Evolutionary conservation across 2,888 invertebrate genomes (phyloP).

Genomic region (Drosophila anomalata): DNA sequence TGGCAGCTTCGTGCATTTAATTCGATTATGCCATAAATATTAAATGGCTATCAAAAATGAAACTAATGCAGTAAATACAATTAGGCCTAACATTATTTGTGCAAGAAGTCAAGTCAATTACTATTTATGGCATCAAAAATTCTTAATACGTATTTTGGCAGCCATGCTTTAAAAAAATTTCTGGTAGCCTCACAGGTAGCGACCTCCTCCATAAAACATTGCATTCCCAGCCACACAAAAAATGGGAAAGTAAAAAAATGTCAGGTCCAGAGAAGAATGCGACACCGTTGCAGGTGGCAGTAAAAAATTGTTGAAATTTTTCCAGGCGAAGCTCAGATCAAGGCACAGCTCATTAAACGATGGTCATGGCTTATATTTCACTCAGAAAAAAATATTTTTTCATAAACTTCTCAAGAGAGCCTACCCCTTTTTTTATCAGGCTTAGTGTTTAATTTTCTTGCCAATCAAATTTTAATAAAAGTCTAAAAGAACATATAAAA

Average conservation of each 20-base stretch:
- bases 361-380: constrained; percentile 49
- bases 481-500: too few relatives aligned
- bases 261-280: constrained; percentile 52
- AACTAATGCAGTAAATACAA: background rate
- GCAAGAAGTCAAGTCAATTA: constrained; percentile 19
- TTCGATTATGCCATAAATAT: constrained; percentile 28
- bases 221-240: constrained; percentile 22
- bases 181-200: background rate
- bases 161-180: background rate
- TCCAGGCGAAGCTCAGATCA: constrained; percentile 33
- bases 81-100: constrained; percentile 8
- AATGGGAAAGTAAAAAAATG: constrained; percentile 46
- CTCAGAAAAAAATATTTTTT: background rate
- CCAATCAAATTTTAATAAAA: too few relatives aligned
- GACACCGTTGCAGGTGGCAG: constrained; percentile 73
- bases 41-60: background rate
- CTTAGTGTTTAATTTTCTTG: too few relatives aligned
- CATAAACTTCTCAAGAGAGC: background rate
- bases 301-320: constrained; percentile 74
- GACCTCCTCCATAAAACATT: constrained; percentile 54
- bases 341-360: constrained; percentile 71
- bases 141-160: background rate
- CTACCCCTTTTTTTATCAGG: too few relatives aligned
- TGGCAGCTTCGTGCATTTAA: background rate
- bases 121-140: constrained; percentile 5